Percentiles rank a stretch among this genome's conserved stretches.
Evolutionary conservation across 2,888 invertebrate genomes (phyloP).

Genomic region (Cenopis cana): DNA sequence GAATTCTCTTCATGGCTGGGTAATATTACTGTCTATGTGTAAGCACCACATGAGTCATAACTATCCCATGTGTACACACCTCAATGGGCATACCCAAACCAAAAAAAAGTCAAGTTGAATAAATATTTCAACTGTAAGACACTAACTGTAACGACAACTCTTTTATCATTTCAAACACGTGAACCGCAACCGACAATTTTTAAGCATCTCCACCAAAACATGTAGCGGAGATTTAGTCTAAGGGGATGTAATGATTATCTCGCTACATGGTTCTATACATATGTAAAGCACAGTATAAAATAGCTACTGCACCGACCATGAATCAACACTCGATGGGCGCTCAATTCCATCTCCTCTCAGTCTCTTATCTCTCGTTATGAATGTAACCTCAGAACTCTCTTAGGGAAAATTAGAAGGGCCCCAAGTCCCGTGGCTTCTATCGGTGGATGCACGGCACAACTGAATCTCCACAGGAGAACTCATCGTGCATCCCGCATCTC

Average conservation of each 20-base stretch:
- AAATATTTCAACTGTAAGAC: no score
- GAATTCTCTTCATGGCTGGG: neutral
- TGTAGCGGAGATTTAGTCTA: neutral
- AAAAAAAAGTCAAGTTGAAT: neutral
- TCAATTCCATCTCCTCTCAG: neutral
- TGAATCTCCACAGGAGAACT: no score
- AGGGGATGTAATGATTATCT: neutral
- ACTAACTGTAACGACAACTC: no score
- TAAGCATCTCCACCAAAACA: constrained; percentile 9
- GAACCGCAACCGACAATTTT: neutral
- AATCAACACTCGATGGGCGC: constrained; percentile 4
- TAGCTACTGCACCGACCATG: constrained; percentile 5
- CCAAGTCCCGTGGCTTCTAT: constrained; percentile 1
- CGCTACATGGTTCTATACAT: constrained; percentile 3
- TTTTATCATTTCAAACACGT: neutral
- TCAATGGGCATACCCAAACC: constrained; percentile 1
- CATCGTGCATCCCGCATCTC: no score
- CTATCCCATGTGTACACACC: neutral
- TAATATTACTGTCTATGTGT: neutral
- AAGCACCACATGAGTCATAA: neutral
- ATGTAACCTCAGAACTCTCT: constrained; percentile 4
- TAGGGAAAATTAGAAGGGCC: constrained; percentile 9
- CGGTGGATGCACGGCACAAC: neutral
- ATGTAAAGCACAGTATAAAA: neutral
- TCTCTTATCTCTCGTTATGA: neutral